Percentiles rank a stretch among this genome's conserved stretches.
Conservation (phyloP, 2,888 invertebrate species). For the Nymphalis urticae region DNA sequence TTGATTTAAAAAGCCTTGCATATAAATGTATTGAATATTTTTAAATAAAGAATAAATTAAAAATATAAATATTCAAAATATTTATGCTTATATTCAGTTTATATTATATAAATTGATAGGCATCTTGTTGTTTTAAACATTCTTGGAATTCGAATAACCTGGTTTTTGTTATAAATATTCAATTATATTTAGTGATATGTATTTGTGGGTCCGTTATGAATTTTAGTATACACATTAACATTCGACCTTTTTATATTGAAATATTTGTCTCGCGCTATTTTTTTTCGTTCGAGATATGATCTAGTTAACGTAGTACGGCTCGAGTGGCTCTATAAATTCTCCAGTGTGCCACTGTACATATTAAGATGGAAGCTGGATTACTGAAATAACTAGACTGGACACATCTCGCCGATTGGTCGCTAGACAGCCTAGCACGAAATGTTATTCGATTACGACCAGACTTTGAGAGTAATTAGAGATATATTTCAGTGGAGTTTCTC, state of each 20-base stretch:
- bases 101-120: slow-evolving; percentile 14
- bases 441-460: not conserved
- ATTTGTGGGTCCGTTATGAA: slow-evolving; percentile 7
- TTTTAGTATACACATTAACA: slow-evolving; percentile 13
- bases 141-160: slow-evolving; percentile 31
- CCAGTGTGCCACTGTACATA: slow-evolving; percentile 43
- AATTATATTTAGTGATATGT: slow-evolving; percentile 12
- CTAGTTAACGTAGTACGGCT: slow-evolving; percentile 26
- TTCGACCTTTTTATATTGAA: slow-evolving; percentile 10
- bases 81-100: not conserved
- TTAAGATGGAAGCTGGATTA: slow-evolving; percentile 50
- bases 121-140: slow-evolving; percentile 18
- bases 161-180: slow-evolving; percentile 26
- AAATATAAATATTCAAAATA: not conserved
- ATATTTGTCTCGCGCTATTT: slow-evolving; percentile 2
- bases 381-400: slow-evolving; percentile 52
- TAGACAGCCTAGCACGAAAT: slow-evolving; percentile 27
- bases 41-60: not conserved
- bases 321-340: slow-evolving; percentile 31
- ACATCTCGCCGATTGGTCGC: slow-evolving; percentile 41
- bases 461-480: slow-evolving; percentile 6
- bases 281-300: slow-evolving; percentile 13
- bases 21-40: not conserved
- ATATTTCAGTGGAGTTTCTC: slow-evolving; percentile 5
- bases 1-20: not conserved